phyloP scores from a whole-genome alignment of 1,140 invertebrate species.

The Ceratina australensis region DNA sequence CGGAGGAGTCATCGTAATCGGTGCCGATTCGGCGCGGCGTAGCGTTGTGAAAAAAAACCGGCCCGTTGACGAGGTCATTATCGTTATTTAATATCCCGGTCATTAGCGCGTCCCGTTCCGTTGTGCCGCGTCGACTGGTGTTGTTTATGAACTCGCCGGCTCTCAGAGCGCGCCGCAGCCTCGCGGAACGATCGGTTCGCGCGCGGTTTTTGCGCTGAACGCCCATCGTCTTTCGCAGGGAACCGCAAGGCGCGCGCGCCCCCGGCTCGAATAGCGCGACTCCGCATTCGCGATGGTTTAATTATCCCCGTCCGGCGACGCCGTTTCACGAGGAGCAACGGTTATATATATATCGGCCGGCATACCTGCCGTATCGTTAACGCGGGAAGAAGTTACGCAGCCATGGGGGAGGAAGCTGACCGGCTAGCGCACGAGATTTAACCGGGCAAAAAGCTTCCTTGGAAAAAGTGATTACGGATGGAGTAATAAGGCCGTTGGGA shows the following conservation, averaged over 20 bases:
- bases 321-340: constrained; percentile 38
- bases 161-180: constrained; percentile 59
- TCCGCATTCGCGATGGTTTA: constrained; percentile 69
- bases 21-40: constrained; percentile 45
- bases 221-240: constrained; percentile 18
- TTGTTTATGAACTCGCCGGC: constrained; percentile 74
- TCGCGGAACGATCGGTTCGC: constrained; percentile 58
- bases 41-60: constrained; percentile 63
- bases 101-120: constrained; percentile 76
- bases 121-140: constrained; percentile 69
- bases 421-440: constrained; percentile 22
- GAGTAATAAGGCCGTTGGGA: constrained; percentile 25
- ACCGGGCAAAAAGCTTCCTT: constrained; percentile 6
- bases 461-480: constrained; percentile 28
- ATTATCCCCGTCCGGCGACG: constrained; percentile 70
- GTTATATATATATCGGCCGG: constrained; percentile 70
- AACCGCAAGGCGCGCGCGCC: constrained; percentile 24
- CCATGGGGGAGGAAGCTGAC: constrained; percentile 13
- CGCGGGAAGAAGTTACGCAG: constrained; percentile 31
- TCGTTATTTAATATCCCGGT: constrained; percentile 80
- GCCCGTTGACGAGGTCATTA: constrained; percentile 74
- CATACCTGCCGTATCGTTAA: constrained; percentile 57
- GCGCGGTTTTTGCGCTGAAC: constrained; percentile 63
- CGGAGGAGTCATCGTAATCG: constrained; percentile 49
- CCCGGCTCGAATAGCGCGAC: constrained; percentile 27